Evolutionary conservation across 2,113 vertebrate genomes (phyloP).

Genomic region (Psittacara wagleri): DNA sequence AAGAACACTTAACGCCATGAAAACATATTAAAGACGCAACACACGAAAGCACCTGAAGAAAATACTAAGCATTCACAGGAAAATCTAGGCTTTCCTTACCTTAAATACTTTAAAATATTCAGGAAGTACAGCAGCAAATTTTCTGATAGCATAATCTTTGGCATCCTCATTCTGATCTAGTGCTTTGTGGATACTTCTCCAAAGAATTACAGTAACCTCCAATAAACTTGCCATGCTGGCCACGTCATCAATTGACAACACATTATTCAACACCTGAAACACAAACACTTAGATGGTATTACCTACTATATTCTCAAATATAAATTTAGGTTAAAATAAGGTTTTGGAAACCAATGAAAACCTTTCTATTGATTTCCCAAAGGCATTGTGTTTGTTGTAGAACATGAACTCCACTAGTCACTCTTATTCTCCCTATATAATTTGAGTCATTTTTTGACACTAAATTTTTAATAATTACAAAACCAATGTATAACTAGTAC

Average conservation of each 20-base stretch:
- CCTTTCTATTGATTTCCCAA: neutral
- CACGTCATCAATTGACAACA: conserved; percentile 76
- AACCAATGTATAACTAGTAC: neutral
- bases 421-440: neutral
- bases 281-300: neutral
- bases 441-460: neutral
- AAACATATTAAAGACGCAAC: neutral
- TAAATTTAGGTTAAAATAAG: neutral
- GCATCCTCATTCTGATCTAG: conserved; percentile 85
- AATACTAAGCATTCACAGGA: neutral
- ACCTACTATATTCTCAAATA: neutral
- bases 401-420: neutral
- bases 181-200: conserved; percentile 87
- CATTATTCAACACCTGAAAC: conserved; percentile 77
- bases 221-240: conserved; percentile 83
- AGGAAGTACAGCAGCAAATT: conserved; percentile 86
- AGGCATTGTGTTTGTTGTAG: neutral
- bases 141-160: conserved; percentile 77
- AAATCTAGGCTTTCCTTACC: conserved; percentile 70
- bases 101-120: conserved; percentile 89
- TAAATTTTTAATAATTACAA: neutral
- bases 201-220: conserved; percentile 90
- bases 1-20: neutral
- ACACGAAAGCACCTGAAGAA: neutral
- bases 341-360: neutral